Conservation (phyloP, 2,113 vertebrate genomes). For the Zootoca vivipara region DNA sequence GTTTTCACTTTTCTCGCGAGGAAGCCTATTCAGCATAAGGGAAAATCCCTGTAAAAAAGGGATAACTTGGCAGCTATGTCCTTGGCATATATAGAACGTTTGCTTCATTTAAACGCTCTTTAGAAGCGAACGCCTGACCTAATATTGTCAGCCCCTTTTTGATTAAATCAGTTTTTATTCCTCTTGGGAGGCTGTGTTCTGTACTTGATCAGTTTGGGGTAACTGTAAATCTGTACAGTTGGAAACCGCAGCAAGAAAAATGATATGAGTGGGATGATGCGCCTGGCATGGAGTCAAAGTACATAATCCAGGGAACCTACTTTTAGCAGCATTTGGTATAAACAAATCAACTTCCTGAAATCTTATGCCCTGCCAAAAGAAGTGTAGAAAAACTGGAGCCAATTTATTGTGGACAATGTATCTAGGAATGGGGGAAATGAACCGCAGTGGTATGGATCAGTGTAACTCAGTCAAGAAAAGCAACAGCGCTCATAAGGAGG, state of each 20-base stretch:
- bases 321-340: slow-evolving; percentile 38
- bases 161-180: neutral
- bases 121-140: neutral
- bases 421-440: neutral
- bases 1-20: too few relatives aligned
- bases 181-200: neutral
- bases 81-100: neutral
- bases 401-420: slow-evolving; percentile 19
- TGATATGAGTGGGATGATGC: neutral
- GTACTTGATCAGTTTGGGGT: slow-evolving; percentile 36
- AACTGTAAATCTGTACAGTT: slow-evolving; percentile 32
- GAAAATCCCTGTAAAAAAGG: too few relatives aligned
- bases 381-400: neutral
- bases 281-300: slow-evolving; percentile 23
- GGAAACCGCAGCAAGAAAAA: slow-evolving; percentile 40
- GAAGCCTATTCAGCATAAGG: too few relatives aligned
- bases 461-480: neutral
- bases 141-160: slow-evolving; percentile 24
- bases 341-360: slow-evolving; percentile 40
- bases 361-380: slow-evolving; percentile 24
- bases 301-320: slow-evolving; percentile 21
- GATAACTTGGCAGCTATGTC: too few relatives aligned
- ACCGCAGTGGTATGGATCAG: neutral
- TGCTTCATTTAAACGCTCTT: neutral
- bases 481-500: neutral